Evolutionary conservation across 2,113 vertebrate species (phyloP), one percentile per base, ranked within the genome.

Genomic region (Esox niger): DNA sequence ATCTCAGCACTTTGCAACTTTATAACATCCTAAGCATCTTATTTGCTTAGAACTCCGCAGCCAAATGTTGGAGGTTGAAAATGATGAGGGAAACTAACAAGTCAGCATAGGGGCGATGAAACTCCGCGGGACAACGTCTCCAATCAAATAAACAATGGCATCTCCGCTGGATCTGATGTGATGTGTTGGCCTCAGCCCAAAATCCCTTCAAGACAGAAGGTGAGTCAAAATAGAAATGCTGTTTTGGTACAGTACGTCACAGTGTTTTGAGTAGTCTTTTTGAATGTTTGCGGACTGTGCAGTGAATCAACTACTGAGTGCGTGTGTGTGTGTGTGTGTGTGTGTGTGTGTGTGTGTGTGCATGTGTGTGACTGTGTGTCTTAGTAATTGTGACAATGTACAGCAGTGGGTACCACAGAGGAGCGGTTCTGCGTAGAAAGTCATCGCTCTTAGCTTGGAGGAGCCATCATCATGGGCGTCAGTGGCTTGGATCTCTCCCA

Each of bases 401-500:
- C 38, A 43, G 38, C 17, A 15, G 38, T 43, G 13, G 38, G 15
- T 43, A 15, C 13, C 38, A 43, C 13, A 1, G 38, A 43, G 38
- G 82, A 86, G 75, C 63, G 67, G 78, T 69, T 76, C 69, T 75
- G 61, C 60, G 17, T 5, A 30, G 10, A 29, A 43, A 74, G 73
- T 69, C 73, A 75, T 79, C 77, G 77, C 73, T 79, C 79, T 82
- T 73, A 67, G 82, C 79, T 73, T 2, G 29, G 59, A 80, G 77
- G 64, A 77, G 62, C 11, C 63, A 77, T 70, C 68, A 33, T 73
- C 68, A 78, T 66, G 81, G 85, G 85, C 87, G 81, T 88, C 84
- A 85, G 61, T 71, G 78, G 84, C 76, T 86, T 80, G 81, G 78
- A 81, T 81, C 76, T 65, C 75, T 81, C 71, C 68, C 60, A 80